Evolutionary conservation across 2,113 vertebrate genomes (phyloP).

Genomic region (Globicephala melas): DNA sequence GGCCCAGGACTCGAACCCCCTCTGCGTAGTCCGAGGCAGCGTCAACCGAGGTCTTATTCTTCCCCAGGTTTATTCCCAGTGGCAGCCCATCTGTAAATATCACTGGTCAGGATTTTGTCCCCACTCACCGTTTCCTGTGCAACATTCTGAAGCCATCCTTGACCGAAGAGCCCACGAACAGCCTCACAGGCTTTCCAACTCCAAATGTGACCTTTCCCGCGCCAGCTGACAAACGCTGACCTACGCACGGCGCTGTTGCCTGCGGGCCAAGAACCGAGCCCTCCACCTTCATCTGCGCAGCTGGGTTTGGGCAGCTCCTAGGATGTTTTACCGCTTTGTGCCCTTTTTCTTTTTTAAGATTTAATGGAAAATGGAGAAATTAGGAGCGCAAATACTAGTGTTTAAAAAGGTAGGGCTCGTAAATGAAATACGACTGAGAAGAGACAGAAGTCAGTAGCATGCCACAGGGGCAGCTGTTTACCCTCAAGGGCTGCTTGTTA

Average conservation of each 20-base stretch:
- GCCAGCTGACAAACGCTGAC: not conserved
- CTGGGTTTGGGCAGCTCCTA: not conserved
- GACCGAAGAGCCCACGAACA: not conserved
- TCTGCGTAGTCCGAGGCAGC: slow-evolving; percentile 89
- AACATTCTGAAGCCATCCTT: not conserved
- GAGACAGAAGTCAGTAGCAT: not conserved
- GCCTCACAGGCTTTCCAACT: too few species aligned
- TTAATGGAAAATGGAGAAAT: not conserved
- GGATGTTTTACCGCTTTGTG: not conserved
- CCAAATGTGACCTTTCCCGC: fast-evolving
- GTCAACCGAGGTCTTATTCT: slow-evolving; percentile 92
- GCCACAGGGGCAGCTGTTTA: not conserved
- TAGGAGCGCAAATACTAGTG: not conserved
- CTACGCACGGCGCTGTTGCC: fast-evolving
- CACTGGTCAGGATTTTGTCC: not conserved
- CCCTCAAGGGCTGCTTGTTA: not conserved
- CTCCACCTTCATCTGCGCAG: not conserved
- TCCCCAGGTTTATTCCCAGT: slow-evolving; percentile 96
- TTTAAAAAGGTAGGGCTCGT: not conserved
- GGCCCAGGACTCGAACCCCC: slow-evolving; percentile 89
- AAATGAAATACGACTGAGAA: not conserved
- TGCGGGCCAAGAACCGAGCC: not conserved
- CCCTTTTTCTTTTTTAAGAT: not conserved
- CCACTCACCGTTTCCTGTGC: not conserved
- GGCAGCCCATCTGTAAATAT: slow-evolving; percentile 87